These are phyloP conservation scores for Amazona guildingii DNA, from an alignment of 2,113 vertebrate genomes.

Conservation along the genomic window DNA sequence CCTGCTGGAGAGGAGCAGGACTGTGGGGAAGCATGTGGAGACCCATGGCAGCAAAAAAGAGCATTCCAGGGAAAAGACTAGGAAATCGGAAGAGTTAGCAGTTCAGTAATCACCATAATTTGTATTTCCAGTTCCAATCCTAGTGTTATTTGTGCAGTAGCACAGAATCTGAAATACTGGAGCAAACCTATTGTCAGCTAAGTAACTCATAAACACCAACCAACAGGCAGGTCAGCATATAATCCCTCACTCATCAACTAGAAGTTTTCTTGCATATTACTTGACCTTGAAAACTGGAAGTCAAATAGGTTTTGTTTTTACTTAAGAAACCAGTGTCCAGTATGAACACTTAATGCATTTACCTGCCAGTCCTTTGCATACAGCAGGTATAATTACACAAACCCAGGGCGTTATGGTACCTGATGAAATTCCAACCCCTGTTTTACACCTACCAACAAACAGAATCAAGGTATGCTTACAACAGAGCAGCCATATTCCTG, in stretches of 20 bases:
- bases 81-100: neutral
- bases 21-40: neutral
- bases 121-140: neutral
- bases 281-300: neutral
- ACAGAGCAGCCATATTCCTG: neutral
- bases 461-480: neutral
- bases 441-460: neutral
- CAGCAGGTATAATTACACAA: neutral
- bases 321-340: neutral
- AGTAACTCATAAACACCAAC: neutral
- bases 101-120: slow-evolving; percentile 7
- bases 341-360: neutral
- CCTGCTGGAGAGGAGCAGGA: slow-evolving; percentile 27
- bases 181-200: neutral
- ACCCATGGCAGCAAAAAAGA: neutral
- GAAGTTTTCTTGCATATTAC: neutral
- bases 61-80: neutral
- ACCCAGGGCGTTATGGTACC: neutral
- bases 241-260: neutral
- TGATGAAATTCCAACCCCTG: neutral
- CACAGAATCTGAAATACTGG: neutral
- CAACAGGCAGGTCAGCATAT: neutral
- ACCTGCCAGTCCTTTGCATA: neutral
- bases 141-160: neutral
- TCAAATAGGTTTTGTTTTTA: neutral